These are phyloP conservation scores for Conger conger DNA, from an alignment of 2,113 vertebrate genomes.

Conservation along the genomic window DNA sequence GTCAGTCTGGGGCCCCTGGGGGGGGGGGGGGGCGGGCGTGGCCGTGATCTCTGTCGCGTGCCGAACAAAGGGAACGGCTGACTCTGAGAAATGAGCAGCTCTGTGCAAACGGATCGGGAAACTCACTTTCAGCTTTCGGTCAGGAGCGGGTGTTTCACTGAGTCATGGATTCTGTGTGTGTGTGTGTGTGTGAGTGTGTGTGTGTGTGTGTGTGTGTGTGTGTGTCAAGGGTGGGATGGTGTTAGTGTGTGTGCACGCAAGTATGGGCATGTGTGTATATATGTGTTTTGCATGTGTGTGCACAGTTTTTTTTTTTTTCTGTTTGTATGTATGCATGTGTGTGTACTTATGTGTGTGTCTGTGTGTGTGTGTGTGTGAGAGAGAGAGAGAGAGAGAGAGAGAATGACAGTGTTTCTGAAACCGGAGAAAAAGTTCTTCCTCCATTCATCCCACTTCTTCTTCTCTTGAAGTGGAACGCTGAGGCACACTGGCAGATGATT, in stretches of 20 bases:
- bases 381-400: neutral
- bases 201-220: neutral
- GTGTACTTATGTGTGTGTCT: neutral
- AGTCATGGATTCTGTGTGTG: neutral
- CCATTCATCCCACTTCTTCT: neutral
- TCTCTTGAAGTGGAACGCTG: too few species aligned
- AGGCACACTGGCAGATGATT: too few species aligned
- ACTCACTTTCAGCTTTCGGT: neutral
- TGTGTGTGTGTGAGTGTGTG: neutral
- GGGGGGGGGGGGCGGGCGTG: too few species aligned
- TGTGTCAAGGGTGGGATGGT: neutral
- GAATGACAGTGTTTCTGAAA: neutral
- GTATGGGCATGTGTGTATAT: too few species aligned
- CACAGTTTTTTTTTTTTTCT: neutral
- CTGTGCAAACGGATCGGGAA: neutral
- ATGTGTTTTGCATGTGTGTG: too few species aligned
- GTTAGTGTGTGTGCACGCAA: too few species aligned
- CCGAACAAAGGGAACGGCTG: slow-evolving; percentile 4
- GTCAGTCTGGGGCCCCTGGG: too few species aligned
- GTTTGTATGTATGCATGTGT: neutral
- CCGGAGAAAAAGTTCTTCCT: neutral
- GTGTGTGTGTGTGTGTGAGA: neutral
- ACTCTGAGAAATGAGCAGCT: slow-evolving; percentile 12
- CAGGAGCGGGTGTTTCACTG: neutral
- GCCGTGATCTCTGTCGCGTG: neutral